Percentiles rank a stretch among this genome's conserved stretches.
phyloP scores from a whole-genome alignment of 2,113 vertebrate genomes.

The Alaudala cheleensis region DNA sequence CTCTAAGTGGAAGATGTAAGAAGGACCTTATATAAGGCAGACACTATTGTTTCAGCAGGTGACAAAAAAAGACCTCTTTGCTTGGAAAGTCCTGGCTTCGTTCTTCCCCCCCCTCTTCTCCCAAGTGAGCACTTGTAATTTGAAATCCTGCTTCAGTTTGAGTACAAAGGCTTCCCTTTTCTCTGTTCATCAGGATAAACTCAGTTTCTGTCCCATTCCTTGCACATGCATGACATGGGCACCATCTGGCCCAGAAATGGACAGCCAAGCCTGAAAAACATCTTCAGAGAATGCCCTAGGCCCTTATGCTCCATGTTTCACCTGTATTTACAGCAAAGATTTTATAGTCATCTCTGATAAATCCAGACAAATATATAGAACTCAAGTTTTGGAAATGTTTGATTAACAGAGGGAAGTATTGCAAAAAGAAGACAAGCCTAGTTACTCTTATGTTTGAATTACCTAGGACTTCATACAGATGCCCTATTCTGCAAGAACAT shows the following conservation, averaged over 20 bases:
- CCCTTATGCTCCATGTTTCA: not conserved
- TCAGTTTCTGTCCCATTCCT: not conserved
- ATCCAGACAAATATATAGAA: not conserved
- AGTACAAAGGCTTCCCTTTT: not conserved
- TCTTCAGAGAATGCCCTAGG: not conserved
- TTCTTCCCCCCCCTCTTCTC: not conserved
- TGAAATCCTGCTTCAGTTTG: not conserved
- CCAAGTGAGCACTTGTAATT: not conserved
- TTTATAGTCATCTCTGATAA: not conserved
- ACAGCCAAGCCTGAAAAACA: not conserved
- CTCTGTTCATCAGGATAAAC: not conserved
- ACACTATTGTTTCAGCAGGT: not conserved
- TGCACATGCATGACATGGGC: not conserved
- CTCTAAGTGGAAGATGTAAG: not conserved
- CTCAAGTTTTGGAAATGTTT: not conserved
- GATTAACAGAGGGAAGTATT: not conserved
- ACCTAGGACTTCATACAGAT: not conserved
- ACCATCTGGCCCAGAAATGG: slow-evolving; percentile 2
- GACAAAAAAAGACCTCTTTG: not conserved
- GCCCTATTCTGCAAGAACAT: not conserved
- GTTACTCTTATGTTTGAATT: not conserved
- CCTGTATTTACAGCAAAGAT: not conserved
- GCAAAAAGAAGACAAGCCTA: not conserved
- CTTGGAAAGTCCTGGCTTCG: not conserved
- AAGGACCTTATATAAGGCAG: not conserved